Evolutionary conservation across 2,113 vertebrate species (phyloP).

Genomic region (Dipodomys merriami): DNA sequence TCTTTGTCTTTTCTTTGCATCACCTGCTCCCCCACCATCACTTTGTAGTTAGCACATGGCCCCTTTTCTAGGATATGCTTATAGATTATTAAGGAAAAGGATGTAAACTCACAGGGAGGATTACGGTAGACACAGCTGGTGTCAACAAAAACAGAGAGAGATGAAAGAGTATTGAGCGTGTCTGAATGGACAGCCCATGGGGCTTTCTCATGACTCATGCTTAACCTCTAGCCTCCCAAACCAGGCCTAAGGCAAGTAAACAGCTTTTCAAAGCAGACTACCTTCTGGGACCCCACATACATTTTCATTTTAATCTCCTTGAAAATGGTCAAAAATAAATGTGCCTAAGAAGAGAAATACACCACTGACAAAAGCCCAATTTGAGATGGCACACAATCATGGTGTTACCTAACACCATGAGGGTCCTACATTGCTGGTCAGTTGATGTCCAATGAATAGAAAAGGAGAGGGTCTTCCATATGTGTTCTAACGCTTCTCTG

Average conservation of each 20-base stretch:
- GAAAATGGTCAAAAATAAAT: constrained; percentile 79
- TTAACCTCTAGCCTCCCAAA: constrained; percentile 76
- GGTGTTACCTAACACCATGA: constrained; percentile 68
- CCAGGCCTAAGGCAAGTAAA: constrained; percentile 82
- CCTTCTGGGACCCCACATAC: constrained; percentile 83
- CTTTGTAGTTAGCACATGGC: constrained; percentile 58
- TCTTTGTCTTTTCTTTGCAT: not conserved
- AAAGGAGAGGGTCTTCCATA: constrained; percentile 15
- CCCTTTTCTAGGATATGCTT: constrained; percentile 71
- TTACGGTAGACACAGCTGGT: constrained; percentile 82
- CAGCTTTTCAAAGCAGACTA: constrained; percentile 81
- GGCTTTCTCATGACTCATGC: constrained; percentile 79
- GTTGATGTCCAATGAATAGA: constrained; percentile 48
- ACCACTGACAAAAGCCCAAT: constrained; percentile 72
- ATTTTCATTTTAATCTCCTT: constrained; percentile 84
- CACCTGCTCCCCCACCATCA: not conserved
- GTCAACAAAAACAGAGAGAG: constrained; percentile 80
- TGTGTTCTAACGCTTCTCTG: constrained; percentile 74
- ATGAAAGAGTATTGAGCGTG: not conserved
- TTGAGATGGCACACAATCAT: constrained; percentile 75
- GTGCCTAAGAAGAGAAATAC: constrained; percentile 71
- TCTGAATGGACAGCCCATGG: constrained; percentile 60
- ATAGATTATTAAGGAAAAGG: constrained; percentile 77
- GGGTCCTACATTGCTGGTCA: constrained; percentile 11
- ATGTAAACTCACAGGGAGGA: constrained; percentile 68